Conservation (phyloP, 1,140 invertebrate genomes). For the Cardiocondyla obscurior region DNA sequence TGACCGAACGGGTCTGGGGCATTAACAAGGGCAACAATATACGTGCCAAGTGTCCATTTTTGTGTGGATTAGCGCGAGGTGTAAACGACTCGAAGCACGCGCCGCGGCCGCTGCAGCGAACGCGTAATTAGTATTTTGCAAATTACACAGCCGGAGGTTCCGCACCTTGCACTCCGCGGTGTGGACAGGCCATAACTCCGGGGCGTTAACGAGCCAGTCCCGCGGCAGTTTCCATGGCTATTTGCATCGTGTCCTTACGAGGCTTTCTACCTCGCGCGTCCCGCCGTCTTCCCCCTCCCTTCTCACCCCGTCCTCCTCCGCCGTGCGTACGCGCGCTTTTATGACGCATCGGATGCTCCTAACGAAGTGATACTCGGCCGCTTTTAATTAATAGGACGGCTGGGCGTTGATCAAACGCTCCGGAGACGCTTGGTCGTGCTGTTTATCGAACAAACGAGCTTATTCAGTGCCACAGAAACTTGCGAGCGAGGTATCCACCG, state of each 20-base stretch:
- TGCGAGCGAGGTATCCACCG: constrained; percentile 34
- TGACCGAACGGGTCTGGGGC: background rate
- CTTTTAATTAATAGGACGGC: constrained; percentile 69
- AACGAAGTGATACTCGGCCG: constrained; percentile 67
- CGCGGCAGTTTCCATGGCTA: constrained; percentile 48
- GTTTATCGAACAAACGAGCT: constrained; percentile 71
- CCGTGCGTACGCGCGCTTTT: constrained; percentile 36
- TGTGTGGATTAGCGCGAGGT: constrained; percentile 33
- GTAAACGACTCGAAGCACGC: constrained; percentile 41
- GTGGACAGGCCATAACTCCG: constrained; percentile 41
- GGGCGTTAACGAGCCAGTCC: constrained; percentile 59
- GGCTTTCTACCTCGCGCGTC: background rate
- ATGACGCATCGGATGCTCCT: constrained; percentile 65
- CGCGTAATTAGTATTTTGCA: constrained; percentile 59
- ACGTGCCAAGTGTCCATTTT: constrained; percentile 40
- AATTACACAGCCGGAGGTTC: constrained; percentile 48
- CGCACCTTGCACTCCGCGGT: constrained; percentile 2
- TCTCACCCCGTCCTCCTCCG: too few species aligned
- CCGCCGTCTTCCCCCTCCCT: background rate
- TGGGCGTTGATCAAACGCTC: constrained; percentile 68
- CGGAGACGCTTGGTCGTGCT: constrained; percentile 45
- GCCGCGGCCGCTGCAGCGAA: constrained; percentile 4
- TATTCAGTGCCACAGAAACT: constrained; percentile 62
- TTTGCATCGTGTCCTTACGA: constrained; percentile 60
- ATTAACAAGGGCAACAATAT: constrained; percentile 18